These are phyloP conservation scores for Metopolophium dirhodum DNA, from an alignment of 1,140 invertebrate genomes.

Conservation along the genomic window DNA sequence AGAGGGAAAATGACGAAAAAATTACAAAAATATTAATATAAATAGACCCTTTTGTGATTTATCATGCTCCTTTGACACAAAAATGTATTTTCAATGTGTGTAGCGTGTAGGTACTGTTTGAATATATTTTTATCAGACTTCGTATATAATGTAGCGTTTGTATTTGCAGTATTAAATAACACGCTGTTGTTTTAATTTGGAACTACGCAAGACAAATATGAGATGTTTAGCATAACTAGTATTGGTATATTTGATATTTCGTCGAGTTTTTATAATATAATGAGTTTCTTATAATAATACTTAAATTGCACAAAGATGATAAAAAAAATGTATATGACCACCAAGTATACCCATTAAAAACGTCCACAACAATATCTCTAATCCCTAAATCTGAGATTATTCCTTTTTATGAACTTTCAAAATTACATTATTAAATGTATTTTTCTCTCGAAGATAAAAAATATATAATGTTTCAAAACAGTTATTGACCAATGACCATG, in stretches of 20 bases:
- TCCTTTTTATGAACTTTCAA: neutral
- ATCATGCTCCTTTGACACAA: too few species aligned
- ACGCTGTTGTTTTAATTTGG: neutral
- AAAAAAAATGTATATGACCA: neutral
- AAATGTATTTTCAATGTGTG: neutral
- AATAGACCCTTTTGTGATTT: too few species aligned
- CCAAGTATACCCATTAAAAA: neutral
- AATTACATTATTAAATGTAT: neutral
- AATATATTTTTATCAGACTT: too few species aligned
- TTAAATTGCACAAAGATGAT: neutral
- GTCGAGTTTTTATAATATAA: neutral
- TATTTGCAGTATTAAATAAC: neutral
- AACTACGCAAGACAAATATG: neutral
- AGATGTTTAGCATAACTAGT: neutral
- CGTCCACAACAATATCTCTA: neutral
- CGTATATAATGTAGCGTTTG: neutral
- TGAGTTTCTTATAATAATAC: neutral
- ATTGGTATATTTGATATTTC: slow-evolving; percentile 2
- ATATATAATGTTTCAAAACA: neutral
- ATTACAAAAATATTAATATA: too few species aligned
- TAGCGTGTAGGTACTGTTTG: neutral
- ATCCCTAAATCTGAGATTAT: slow-evolving; percentile 6
- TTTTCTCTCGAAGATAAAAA: neutral
- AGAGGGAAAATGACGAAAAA: too few species aligned
- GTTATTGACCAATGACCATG: neutral